Evolutionary conservation across 2,797 vertebrate genomes (phyloP).

Genomic region (Channa striata): DNA sequence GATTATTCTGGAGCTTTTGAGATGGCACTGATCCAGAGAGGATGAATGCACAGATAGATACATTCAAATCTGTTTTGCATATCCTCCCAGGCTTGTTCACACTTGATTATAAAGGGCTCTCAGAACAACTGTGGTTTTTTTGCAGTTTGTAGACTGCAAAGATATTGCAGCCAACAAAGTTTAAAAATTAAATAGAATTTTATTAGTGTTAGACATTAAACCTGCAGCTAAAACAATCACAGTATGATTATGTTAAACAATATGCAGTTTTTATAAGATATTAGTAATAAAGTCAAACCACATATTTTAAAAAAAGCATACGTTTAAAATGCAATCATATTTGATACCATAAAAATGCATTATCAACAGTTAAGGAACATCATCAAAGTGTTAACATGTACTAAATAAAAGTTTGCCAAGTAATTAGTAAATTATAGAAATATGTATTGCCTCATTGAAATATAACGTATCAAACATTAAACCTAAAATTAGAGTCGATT

Average conservation of each 20-base stretch:
- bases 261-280: no score
- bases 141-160: no score
- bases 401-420: neutral
- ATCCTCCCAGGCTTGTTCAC: conserved; percentile 15
- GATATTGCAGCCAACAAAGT: no score
- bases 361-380: neutral
- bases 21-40: neutral
- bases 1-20: conserved; percentile 21
- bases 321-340: no score
- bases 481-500: neutral
- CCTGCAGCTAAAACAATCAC: no score
- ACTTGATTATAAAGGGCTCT: conserved; percentile 8
- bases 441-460: neutral
- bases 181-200: no score
- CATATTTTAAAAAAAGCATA: no score
- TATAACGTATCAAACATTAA: neutral
- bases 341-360: neutral
- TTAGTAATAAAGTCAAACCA: no score
- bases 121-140: neutral
- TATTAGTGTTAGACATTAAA: no score
- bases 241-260: no score
- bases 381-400: neutral
- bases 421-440: neutral
- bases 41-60: conserved; percentile 24
- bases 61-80: no score